A percentile compares a stretch with the other conserved stretches of the same genome.
phyloP scores from a whole-genome alignment of 2,113 vertebrate genomes.

The Merops nubicus region DNA sequence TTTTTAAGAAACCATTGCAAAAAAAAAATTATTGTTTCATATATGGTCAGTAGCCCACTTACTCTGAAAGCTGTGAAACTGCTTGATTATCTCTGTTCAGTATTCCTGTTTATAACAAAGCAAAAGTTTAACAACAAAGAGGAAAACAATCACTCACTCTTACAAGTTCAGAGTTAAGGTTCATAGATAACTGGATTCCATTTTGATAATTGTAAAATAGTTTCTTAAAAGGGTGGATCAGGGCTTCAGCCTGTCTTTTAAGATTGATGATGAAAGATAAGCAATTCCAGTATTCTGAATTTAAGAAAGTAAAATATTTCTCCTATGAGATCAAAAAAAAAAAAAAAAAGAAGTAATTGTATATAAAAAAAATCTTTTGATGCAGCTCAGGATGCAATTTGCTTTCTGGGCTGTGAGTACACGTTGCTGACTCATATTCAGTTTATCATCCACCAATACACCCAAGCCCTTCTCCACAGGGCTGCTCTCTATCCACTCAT shows the following conservation, averaged over 20 bases:
- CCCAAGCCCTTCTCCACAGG: not conserved
- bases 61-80: not conserved
- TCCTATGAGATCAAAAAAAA: not conserved
- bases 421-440: not conserved
- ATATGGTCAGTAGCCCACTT: not conserved
- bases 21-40: not conserved
- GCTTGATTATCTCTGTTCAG: not conserved
- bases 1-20: not conserved
- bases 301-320: not conserved
- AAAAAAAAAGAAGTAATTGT: not conserved
- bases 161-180: not conserved
- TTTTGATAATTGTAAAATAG: not conserved
- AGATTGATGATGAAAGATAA: not conserved
- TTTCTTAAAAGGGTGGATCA: not conserved
- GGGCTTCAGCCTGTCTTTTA: not conserved
- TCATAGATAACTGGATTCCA: not conserved
- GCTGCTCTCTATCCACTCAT: not conserved
- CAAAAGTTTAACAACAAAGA: not conserved
- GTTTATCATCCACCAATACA: not conserved
- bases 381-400: not conserved
- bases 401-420: not conserved
- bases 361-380: not conserved
- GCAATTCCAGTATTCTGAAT: not conserved
- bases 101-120: not conserved
- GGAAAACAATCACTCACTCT: not conserved